Conservation (phyloP, 1,140 invertebrate genomes). For the Pogonomyrmex californicus region DNA sequence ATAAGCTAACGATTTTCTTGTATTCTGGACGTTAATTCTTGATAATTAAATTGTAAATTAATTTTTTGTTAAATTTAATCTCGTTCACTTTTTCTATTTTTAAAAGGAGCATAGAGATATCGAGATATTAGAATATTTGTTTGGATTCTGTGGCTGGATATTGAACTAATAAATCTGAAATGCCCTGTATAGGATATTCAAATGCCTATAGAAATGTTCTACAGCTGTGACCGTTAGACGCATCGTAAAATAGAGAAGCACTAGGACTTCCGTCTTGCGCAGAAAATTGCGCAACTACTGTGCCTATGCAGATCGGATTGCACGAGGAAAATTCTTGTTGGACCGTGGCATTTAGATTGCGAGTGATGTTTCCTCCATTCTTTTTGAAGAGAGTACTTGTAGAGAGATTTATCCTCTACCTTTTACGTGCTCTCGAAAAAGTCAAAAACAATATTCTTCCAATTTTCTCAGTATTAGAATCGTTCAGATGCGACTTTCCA, state of each 20-base stretch:
- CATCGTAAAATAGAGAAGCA: constrained; percentile 39
- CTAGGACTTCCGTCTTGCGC: constrained; percentile 32
- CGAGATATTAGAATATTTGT: constrained; percentile 11
- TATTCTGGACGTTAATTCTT: background rate
- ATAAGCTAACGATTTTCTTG: background rate
- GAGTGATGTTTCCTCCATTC: constrained; percentile 5
- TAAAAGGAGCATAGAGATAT: background rate
- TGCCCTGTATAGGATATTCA: constrained; percentile 6
- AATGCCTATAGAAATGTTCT: constrained; percentile 26
- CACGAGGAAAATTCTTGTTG: constrained; percentile 46
- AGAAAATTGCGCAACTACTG: constrained; percentile 53
- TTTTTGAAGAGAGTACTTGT: background rate
- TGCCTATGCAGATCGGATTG: constrained; percentile 27
- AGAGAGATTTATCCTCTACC: background rate
- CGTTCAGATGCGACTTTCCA: background rate
- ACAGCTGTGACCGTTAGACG: constrained; percentile 24
- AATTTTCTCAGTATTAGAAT: background rate
- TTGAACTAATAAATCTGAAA: constrained; percentile 19
- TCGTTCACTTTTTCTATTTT: background rate
- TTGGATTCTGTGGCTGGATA: background rate
- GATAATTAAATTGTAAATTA: background rate
- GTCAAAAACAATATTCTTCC: background rate
- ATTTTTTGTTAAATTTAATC: background rate
- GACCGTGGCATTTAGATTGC: constrained; percentile 37
- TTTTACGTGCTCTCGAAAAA: background rate